Evolutionary conservation across 2,113 vertebrate species (phyloP).

Genomic region (Craseonycteris thonglongyai): DNA sequence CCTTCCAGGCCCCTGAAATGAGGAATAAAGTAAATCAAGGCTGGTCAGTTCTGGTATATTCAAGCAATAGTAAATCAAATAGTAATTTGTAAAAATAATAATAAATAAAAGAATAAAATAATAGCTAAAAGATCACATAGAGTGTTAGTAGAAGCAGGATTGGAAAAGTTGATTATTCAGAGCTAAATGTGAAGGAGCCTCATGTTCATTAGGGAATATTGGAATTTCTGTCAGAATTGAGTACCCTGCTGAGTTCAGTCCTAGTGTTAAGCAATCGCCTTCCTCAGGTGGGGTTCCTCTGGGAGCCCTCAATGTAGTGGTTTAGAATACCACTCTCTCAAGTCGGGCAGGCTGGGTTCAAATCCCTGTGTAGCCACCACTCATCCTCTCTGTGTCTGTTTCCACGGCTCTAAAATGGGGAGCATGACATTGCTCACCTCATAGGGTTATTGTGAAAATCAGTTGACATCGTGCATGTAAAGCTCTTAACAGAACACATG

Average conservation of each 20-base stretch:
- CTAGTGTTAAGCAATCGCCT: neutral
- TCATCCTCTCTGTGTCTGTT: neutral
- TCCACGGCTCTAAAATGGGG: neutral
- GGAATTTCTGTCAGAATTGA: neutral
- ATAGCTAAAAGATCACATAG: neutral
- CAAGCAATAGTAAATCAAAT: neutral
- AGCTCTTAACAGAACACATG: neutral
- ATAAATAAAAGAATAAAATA: too few species aligned
- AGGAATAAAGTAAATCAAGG: neutral
- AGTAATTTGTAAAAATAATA: neutral
- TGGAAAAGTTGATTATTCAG: neutral
- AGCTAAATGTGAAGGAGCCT: neutral
- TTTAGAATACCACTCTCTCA: neutral
- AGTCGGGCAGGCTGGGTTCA: neutral
- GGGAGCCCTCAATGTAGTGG: neutral
- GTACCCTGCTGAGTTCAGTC: neutral
- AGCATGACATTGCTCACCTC: neutral
- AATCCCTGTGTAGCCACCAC: neutral
- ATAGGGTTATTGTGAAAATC: neutral
- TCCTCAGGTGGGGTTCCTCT: neutral
- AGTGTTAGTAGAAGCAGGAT: neutral
- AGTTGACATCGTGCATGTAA: neutral
- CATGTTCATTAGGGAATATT: neutral
- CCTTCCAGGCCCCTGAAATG: neutral
- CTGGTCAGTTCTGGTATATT: neutral